These are phyloP conservation scores for Athalia rosae DNA, from an alignment of 2,888 invertebrate genomes.

Conservation along the genomic window DNA sequence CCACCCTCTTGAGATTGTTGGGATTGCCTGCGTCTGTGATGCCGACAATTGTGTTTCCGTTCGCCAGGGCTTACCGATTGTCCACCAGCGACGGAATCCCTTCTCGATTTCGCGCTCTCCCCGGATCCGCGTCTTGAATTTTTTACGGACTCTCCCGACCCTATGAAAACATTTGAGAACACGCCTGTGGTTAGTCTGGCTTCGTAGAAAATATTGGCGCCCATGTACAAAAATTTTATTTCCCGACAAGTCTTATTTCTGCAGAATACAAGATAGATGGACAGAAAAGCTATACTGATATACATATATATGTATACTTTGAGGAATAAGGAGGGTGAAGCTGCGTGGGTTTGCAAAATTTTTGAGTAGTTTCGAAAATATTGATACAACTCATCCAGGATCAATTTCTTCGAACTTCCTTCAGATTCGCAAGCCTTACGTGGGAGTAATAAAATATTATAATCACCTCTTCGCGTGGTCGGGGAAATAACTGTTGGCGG, in stretches of 20 bases:
- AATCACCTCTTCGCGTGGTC: slow-evolving; percentile 67
- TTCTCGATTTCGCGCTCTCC: slow-evolving; percentile 82
- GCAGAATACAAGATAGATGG: too few species aligned
- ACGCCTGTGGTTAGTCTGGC: too few species aligned
- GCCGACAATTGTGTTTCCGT: slow-evolving; percentile 68
- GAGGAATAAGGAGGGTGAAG: too few species aligned
- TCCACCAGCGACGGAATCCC: slow-evolving; percentile 77
- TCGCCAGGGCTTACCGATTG: slow-evolving; percentile 63
- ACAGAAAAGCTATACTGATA: too few species aligned
- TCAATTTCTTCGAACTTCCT: background rate
- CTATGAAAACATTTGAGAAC: slow-evolving; percentile 59
- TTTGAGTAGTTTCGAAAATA: too few species aligned
- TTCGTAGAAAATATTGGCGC: background rate
- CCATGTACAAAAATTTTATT: background rate
- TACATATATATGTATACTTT: too few species aligned
- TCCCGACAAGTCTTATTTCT: background rate
- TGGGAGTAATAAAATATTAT: background rate
- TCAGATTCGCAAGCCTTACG: background rate
- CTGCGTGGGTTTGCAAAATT: too few species aligned
- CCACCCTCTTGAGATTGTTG: slow-evolving; percentile 65
- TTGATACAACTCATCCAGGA: background rate
- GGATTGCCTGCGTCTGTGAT: slow-evolving; percentile 70
- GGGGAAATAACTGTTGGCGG: slow-evolving; percentile 69
- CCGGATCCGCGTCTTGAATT: slow-evolving; percentile 80
- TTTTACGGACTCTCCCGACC: slow-evolving; percentile 79